Evolutionary conservation across 2,797 vertebrate genomes (phyloP), one percentile per base, ranked within the genome.

Genomic region (Anguilla megastoma): DNA sequence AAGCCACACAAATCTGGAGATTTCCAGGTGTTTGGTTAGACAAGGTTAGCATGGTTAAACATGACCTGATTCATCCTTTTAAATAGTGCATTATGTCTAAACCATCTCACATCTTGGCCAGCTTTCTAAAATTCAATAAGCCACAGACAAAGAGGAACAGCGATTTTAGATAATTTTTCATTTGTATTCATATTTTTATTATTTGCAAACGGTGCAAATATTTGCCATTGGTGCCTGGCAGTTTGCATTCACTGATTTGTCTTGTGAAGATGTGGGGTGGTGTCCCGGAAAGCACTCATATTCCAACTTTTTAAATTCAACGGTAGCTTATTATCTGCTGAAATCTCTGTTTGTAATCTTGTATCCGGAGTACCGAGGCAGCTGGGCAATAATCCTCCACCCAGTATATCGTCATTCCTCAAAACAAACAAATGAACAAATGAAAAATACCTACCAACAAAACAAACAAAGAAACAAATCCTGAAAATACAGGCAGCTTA

Each of bases 51-150:
- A 76, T 18, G 33, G 71, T 33, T 76, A 18, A 76, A 76, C 2
- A 36, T 76, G 71, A 76, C 33, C 71, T 10, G 33, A 14, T 76
- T 76, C 12, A 33, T 36, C 41, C 30, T 14, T 16, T 30, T 71
- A 30, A 21, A 21, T 45, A 2, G 41, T 91, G 89, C 86, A 90
- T 86, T 83, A 86, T 85, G 86, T 88, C 82, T 88, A 88, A 90
- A 90, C 89, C 80, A 88, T 89, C 36, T 86, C 88, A 56, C 84
- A 90, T 87, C 87, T 88, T 58, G 41, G 50, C 83, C 82, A 27
- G 27, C 50, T 87, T 86, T 90, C 76, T 84, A 83, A 79, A 87
- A 89, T 89, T 90, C 76, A 90, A 85, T 88, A 91, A 90, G 87
- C 85, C 89, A 63, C 54, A 60, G 76, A 88, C 76, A 87, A 87